Evolutionary conservation across 2,113 vertebrate genomes (phyloP).

Genomic region (Cryptotis parvus): DNA sequence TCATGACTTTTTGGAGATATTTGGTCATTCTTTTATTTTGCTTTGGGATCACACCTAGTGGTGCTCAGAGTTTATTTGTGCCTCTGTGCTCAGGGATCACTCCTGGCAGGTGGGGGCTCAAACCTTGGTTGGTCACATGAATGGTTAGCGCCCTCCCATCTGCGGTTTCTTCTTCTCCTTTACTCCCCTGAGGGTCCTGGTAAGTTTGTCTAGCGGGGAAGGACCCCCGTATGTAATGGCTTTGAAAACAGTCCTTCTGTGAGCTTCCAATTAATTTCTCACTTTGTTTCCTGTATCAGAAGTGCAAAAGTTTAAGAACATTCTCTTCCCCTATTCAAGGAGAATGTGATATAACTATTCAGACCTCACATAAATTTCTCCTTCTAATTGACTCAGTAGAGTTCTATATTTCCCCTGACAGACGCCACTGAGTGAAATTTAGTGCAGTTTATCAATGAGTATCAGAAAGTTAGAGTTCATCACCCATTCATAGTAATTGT

Average conservation of each 20-base stretch:
- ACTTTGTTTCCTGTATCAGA: conserved; percentile 31
- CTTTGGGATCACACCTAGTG: no score
- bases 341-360: conserved; percentile 64
- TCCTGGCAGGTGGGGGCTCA: no score
- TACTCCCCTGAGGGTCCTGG: neutral
- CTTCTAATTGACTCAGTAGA: conserved; percentile 63
- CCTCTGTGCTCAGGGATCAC: no score
- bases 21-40: neutral
- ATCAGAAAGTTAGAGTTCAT: conserved; percentile 79
- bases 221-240: neutral
- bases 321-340: conserved; percentile 38
- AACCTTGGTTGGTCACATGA: no score
- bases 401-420: conserved; percentile 71
- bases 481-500: conserved; percentile 72
- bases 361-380: conserved; percentile 63
- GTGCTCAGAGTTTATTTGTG: no score
- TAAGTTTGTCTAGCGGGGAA: neutral
- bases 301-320: conserved; percentile 48
- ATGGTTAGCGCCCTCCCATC: no score
- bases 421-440: conserved; percentile 71
- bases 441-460: conserved; percentile 72
- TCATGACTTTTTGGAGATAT: neutral
- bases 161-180: no score
- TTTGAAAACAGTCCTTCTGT: neutral
- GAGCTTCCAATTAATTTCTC: neutral